Evolutionary conservation across 2,797 vertebrate species (phyloP).

Genomic region (Pagetopsis macropterus): DNA sequence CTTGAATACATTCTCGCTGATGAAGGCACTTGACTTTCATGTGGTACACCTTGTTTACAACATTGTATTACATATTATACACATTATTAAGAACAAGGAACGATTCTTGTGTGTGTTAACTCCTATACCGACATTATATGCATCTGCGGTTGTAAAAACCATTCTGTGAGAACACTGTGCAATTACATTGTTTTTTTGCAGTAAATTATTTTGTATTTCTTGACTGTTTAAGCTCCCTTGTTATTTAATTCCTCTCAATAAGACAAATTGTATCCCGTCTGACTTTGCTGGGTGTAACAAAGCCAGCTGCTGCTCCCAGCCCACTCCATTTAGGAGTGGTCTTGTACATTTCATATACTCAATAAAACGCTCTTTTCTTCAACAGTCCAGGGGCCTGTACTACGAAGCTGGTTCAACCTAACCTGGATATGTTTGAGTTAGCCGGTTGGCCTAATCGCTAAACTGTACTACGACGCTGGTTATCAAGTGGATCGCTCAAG

Average conservation of each 20-base stretch:
- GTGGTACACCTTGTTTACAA: slow-evolving; percentile 29
- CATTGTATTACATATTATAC: slow-evolving; percentile 2
- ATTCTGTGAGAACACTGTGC: neutral
- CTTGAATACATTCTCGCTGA: slow-evolving; percentile 19
- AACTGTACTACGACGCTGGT: no score
- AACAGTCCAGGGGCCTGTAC: neutral
- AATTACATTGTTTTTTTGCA: neutral
- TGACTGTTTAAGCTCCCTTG: slow-evolving; percentile 5
- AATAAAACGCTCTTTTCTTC: slow-evolving; percentile 20
- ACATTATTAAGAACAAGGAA: neutral
- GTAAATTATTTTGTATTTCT: neutral
- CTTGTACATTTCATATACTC: slow-evolving; percentile 29
- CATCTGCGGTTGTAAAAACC: neutral
- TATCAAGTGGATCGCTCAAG: no score
- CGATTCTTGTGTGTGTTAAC: neutral
- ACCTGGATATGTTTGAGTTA: no score
- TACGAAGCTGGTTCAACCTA: no score
- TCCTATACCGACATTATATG: neutral
- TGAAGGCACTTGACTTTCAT: slow-evolving; percentile 18
- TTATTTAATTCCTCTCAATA: slow-evolving; percentile 29
- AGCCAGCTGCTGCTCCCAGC: slow-evolving; percentile 11
- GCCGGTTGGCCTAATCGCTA: no score
- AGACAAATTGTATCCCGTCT: slow-evolving; percentile 21
- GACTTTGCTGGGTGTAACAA: slow-evolving; percentile 11
- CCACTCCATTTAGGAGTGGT: slow-evolving; percentile 19